Conservation (phyloP, 1,140 invertebrate genomes). For the Asbolus verrucosus region DNA sequence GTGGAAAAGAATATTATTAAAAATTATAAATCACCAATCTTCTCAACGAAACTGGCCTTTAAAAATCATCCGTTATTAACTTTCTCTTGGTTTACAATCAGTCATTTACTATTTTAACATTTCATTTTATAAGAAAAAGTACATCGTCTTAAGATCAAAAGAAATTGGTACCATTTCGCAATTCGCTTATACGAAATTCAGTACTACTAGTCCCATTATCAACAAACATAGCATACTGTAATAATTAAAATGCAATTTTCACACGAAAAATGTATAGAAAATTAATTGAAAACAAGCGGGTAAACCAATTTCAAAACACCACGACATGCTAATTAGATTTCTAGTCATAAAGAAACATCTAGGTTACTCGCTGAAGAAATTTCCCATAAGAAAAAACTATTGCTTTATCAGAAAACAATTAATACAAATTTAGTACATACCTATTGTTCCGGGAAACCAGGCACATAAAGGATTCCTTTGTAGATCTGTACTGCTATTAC, state of each 20-base stretch:
- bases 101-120: constrained; percentile 15
- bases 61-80: too few species aligned
- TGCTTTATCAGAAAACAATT: constrained; percentile 6
- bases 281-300: constrained; percentile 1
- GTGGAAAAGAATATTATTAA: too few species aligned
- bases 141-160: too few species aligned
- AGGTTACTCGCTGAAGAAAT: constrained; percentile 31
- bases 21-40: too few species aligned
- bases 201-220: too few species aligned
- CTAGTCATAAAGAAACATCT: constrained; percentile 20
- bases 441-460: constrained; percentile 93
- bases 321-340: constrained; percentile 20
- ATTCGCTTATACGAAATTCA: too few species aligned
- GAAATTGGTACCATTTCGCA: too few species aligned
- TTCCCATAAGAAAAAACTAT: constrained; percentile 23
- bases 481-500: constrained; percentile 87
- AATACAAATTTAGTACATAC: constrained; percentile 68
- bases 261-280: constrained; percentile 25
- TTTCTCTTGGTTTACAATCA: background rate
- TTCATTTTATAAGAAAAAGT: background rate
- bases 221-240: background rate
- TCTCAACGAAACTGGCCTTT: too few species aligned
- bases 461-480: constrained; percentile 91
- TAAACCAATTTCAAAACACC: constrained; percentile 13
- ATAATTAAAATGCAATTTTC: constrained; percentile 13